These are phyloP conservation scores for Chelon labrosus DNA, from an alignment of 2,797 vertebrate genomes.

Conservation along the genomic window DNA sequence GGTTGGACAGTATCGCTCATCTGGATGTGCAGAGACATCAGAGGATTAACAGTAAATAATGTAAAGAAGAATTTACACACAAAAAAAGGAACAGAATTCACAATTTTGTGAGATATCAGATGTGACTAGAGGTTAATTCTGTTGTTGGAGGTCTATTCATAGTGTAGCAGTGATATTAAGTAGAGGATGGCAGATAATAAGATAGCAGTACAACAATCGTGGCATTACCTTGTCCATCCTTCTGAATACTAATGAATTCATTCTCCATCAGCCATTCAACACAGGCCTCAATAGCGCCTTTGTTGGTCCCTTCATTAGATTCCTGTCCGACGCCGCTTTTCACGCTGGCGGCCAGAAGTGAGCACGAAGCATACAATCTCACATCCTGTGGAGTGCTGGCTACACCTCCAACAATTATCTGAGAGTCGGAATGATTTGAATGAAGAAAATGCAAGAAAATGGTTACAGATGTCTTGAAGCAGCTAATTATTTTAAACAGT, in stretches of 20 bases:
- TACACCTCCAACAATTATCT: conserved; percentile 95
- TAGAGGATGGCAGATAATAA: neutral
- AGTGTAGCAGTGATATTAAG: neutral
- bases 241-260: conserved; percentile 92
- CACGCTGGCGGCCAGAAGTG: conserved; percentile 90
- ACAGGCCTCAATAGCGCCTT: conserved; percentile 89
- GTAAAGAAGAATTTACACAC: neutral
- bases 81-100: too few relatives aligned
- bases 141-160: neutral
- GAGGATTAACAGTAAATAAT: neutral
- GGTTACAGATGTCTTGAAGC: neutral
- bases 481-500: neutral
- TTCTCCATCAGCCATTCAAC: conserved; percentile 95
- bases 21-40: conserved; percentile 58
- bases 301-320: conserved; percentile 61
- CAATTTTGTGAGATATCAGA: neutral
- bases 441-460: neutral
- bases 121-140: neutral
- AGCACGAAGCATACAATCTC: conserved; percentile 91
- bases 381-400: conserved; percentile 93
- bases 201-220: neutral
- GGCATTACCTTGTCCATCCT: conserved; percentile 70
- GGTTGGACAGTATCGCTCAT: conserved; percentile 90
- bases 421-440: conserved; percentile 29
- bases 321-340: conserved; percentile 60